Base-by-base conservation (phyloP, 2,888 invertebrate genomes). In the Drosophila infuscata region DNA sequence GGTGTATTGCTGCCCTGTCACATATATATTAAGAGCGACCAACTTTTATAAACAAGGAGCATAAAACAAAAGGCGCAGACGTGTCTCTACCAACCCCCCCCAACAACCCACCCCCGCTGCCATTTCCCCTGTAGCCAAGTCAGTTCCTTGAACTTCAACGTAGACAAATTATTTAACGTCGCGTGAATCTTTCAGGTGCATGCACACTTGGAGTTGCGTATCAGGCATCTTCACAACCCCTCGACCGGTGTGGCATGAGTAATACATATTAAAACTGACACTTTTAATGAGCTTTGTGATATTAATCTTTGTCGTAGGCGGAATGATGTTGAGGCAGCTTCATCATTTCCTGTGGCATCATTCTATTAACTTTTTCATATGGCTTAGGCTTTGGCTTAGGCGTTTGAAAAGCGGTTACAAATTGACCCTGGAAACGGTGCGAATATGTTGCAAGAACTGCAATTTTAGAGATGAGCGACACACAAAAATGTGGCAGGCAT, bases 241-340 rank as follows among this genome's bases (percentile, higher is more conserved):
- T 35, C 12, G 20, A 3, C 49, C 29, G n/a, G 29, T 35, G 43
- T 17, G 58, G 41, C 35, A 38, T 49, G 54, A 43, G 60, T 70
- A 51, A 25, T 74, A 72, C 76, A 74, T 75, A 79, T 83, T 80
- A 88, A 88, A 83, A 77, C 79, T 85, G 85, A 79, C 88, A 87
- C 56, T 87, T 88, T 90, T 90, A 90, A 90, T 89, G 89, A 90
- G 90, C 81, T 88, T 81, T 82, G 71, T 82, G 83, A 88, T 72
- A 87, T 90, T 89, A 89, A 90, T 90, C 90, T 88, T 71, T 73
- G 82, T 75, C 74, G 82, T 63, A 64, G 81, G 62, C 82, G 20
- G 43, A 30, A 38, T 59, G 60, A 73, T 69, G 61, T 68, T 78
- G 68, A 32, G 56, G 51, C 75, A 75, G 71, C 78, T 79, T 78